Conservation (phyloP, 2,113 vertebrate genomes). For the Oreochromis tanganicae region DNA sequence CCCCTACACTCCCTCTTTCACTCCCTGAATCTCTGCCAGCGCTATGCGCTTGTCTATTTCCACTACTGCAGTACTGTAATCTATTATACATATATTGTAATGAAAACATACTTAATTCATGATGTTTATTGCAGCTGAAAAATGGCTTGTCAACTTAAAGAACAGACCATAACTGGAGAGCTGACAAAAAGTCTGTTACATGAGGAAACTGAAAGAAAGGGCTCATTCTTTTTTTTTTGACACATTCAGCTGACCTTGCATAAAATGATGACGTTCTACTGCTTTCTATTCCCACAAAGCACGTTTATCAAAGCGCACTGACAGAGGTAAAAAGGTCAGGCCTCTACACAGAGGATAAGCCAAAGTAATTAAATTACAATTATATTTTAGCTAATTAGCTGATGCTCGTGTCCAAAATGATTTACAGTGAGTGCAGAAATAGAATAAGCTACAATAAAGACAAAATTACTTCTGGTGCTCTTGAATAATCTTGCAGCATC, state of each 20-base stretch:
- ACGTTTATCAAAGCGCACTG: not conserved
- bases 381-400: slow-evolving; percentile 1
- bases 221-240: not conserved
- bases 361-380: slow-evolving; percentile 22
- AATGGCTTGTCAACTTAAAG: slow-evolving; percentile 17
- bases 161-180: not conserved
- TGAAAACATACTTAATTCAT: slow-evolving; percentile 54
- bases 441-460: not conserved
- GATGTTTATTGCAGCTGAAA: slow-evolving; percentile 30
- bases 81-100: slow-evolving; percentile 50
- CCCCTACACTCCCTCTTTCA: not conserved
- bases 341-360: not conserved
- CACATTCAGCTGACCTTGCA: not conserved
- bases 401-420: not conserved
- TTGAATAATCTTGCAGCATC: not conserved
- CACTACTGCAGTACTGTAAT: not conserved
- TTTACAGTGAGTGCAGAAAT: not conserved
- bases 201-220: not conserved
- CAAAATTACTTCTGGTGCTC: not conserved
- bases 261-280: not conserved
- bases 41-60: not conserved
- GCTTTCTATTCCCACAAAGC: not conserved
- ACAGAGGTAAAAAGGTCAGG: not conserved
- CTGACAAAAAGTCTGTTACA: not conserved
- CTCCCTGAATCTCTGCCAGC: slow-evolving; percentile 3